A percentile compares a stretch with the other conserved stretches of the same genome.
These are phyloP conservation scores for Trichomalopsis sarcophagae DNA, from an alignment of 1,140 invertebrate species.

Conservation along the genomic window DNA sequence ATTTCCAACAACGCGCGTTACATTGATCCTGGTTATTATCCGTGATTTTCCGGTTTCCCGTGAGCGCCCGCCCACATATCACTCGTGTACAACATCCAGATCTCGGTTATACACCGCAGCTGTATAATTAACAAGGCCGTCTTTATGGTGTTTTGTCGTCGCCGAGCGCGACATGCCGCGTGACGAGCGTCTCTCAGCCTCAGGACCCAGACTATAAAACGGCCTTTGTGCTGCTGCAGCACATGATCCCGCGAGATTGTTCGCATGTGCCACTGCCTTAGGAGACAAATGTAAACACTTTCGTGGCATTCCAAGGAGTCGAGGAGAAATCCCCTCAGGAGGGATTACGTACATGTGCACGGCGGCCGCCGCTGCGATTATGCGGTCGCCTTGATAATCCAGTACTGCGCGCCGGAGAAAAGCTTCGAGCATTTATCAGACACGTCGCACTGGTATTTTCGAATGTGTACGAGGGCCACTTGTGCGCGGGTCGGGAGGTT, in stretches of 20 bases:
- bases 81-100: background rate
- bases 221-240: conserved; percentile 65
- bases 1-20: too few species aligned
- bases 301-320: conserved; percentile 54
- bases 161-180: conserved; percentile 63
- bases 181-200: conserved; percentile 57
- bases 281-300: conserved; percentile 73
- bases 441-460: background rate
- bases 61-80: background rate
- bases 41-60: background rate
- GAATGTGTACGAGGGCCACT: conserved; percentile 33
- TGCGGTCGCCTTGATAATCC: conserved; percentile 29
- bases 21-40: background rate
- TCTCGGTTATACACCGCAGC: conserved; percentile 52
- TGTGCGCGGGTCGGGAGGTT: conserved; percentile 10
- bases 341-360: conserved; percentile 14
- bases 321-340: conserved; percentile 10
- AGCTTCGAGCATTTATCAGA: conserved; percentile 13
- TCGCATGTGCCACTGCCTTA: conserved; percentile 28
- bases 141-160: conserved; percentile 73
- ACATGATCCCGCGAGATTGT: background rate
- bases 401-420: background rate
- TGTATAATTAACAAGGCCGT: conserved; percentile 70
- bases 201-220: conserved; percentile 74
- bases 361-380: background rate